phyloP scores from a whole-genome alignment of 2,797 vertebrate species.

The Mormyrops attenuatus region DNA sequence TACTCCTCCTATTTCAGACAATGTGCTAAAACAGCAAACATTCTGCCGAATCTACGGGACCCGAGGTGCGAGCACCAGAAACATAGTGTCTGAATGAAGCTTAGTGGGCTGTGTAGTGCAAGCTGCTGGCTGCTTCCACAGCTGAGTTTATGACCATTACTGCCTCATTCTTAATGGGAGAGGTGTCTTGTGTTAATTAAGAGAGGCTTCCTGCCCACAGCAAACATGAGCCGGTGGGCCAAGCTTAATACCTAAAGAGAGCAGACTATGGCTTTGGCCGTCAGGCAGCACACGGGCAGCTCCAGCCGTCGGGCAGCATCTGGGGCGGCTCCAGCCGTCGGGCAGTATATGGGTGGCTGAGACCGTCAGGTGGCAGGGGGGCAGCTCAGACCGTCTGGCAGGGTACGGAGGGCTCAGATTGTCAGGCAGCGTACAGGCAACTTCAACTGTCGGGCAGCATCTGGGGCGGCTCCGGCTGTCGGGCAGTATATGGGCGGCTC shows the following conservation, averaged over 20 bases:
- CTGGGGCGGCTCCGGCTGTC: too few relatives aligned
- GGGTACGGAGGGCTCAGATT: too few relatives aligned
- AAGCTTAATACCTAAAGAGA: not conserved
- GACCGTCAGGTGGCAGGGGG: too few relatives aligned
- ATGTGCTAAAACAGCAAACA: not conserved
- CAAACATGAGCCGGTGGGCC: not conserved
- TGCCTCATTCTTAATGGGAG: not conserved
- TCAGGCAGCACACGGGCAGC: too few relatives aligned
- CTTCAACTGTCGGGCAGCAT: too few relatives aligned
- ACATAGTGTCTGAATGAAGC: not conserved
- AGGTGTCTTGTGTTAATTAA: too few relatives aligned
- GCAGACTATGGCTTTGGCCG: not conserved
- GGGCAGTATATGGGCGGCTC: too few relatives aligned
- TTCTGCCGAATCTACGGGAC: not conserved
- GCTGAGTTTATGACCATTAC: not conserved
- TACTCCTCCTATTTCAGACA: not conserved
- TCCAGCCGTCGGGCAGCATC: too few relatives aligned
- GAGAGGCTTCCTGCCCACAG: not conserved
- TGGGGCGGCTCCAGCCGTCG: too few relatives aligned
- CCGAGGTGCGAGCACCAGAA: not conserved
- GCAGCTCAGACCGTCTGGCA: too few relatives aligned
- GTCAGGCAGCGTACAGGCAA: too few relatives aligned
- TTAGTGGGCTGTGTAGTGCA: not conserved
- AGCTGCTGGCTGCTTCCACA: not conserved
- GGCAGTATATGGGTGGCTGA: too few relatives aligned